Evolutionary conservation across 2,888 invertebrate genomes (phyloP), one percentile per base, ranked within the genome.

Genomic region (Cybosia mesomella): DNA sequence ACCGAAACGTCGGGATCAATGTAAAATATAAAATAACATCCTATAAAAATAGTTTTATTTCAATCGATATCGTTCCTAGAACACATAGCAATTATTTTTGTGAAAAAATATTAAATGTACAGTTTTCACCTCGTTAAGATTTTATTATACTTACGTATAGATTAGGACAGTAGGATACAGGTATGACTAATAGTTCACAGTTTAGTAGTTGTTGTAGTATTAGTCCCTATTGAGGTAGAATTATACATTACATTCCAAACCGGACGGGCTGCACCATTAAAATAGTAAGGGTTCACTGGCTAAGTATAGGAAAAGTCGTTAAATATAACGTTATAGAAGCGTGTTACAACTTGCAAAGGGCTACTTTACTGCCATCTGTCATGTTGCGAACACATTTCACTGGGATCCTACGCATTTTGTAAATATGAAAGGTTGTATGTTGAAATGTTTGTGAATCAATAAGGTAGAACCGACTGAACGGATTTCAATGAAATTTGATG

Each of bases 331-430:
- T 67, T 18, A 63, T 63, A 36, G 58, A 67, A 36, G 28, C 36
- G 28, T 67, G 67, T 54, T 54, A 58, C 54, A 63, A 67, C 63
- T 67, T 28, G 63, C 9, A 15, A 67, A 58, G 53, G 67, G 62
- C 58, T 58, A 58, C 18, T 63, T 49, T 21, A 67, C 2, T n/a
- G 15, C 39, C 53, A 67, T 58, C 63, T 49, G 32, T 61, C 43
- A 62, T 43, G 22, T 55, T 1, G 24, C 55, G 55, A 28, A 28
- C 28, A 55, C 15, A 55, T 55, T 28, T 22, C 8, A 24, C 15
- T 55, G 18, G 24, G 24, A 55, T 24, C 24, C 55, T 22, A 55
- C 11, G 24, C 13, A 55, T 13, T 55, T 13, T 55, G 55, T 7
- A 24, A 55, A 24, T 24, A 55, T 55, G 28, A 54, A 22, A 22